A percentile compares a stretch with the other conserved stretches of the same genome.
Conservation (phyloP, 1,140 invertebrate genomes). For the Drosophila yakuba region DNA sequence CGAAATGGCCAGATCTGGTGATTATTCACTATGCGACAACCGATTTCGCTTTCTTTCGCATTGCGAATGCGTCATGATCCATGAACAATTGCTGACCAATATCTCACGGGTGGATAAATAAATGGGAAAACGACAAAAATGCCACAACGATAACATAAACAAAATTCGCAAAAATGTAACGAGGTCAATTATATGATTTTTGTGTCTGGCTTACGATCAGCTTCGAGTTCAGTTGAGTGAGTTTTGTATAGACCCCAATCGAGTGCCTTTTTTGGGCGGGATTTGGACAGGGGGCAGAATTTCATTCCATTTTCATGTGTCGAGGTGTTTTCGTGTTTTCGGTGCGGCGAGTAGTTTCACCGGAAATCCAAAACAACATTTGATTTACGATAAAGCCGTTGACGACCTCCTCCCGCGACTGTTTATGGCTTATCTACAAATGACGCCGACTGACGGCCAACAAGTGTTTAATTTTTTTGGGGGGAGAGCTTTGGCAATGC, state of each 20-base stretch:
- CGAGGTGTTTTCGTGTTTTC: constrained; percentile 36
- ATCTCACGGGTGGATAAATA: constrained; percentile 31
- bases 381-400: constrained; percentile 74
- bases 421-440: constrained; percentile 78
- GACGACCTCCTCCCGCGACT: constrained; percentile 44
- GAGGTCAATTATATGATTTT: constrained; percentile 47
- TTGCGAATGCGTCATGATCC: constrained; percentile 71
- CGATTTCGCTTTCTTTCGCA: constrained; percentile 70
- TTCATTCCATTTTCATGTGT: constrained; percentile 11
- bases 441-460: constrained; percentile 33
- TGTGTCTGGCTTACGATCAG: constrained; percentile 23
- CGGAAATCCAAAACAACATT: constrained; percentile 79
- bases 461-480: constrained; percentile 27
- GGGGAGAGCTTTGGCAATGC: not conserved
- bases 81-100: constrained; percentile 71
- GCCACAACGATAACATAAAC: constrained; percentile 44
- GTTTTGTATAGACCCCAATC: constrained; percentile 18
- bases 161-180: constrained; percentile 52
- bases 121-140: constrained; percentile 24
- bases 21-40: constrained; percentile 48
- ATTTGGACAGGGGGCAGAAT: not conserved
- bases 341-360: constrained; percentile 66
- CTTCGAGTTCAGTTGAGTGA: constrained; percentile 11
- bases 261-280: constrained; percentile 5
- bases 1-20: constrained; percentile 23